Conservation (phyloP, 2,888 invertebrate species). For the Parochlus steinenii region DNA sequence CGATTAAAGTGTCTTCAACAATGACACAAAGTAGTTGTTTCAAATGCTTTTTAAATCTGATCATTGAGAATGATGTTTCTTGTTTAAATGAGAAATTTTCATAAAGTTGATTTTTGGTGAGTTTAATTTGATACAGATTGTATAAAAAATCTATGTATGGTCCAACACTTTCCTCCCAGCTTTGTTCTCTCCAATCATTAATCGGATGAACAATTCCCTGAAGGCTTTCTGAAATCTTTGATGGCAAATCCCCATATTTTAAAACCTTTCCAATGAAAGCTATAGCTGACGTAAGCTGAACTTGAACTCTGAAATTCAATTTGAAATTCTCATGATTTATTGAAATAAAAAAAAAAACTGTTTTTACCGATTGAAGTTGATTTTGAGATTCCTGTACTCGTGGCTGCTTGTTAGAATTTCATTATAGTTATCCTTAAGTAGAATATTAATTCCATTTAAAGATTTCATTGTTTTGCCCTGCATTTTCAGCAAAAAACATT, state of each 20-base stretch:
- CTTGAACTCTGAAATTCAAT: conserved; percentile 4
- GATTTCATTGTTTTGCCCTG: conserved; percentile 10
- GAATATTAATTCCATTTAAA: conserved; percentile 3
- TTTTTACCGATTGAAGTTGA: background rate
- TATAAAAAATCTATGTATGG: conserved; percentile 22
- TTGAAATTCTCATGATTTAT: background rate
- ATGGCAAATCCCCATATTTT: conserved; percentile 19
- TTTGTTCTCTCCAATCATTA: conserved; percentile 17
- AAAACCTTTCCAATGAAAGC: conserved; percentile 9
- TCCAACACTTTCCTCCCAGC: conserved; percentile 29
- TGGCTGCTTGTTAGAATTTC: background rate
- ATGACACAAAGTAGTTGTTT: conserved; percentile 2
- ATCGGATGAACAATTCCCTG: conserved; percentile 11
- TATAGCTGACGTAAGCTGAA: conserved; percentile 7
- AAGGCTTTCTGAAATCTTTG: conserved; percentile 22
- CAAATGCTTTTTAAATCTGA: conserved; percentile 6
- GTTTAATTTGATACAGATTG: conserved; percentile 1
- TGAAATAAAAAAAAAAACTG: background rate
- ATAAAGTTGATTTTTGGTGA: conserved; percentile 8
- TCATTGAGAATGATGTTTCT: conserved; percentile 7
- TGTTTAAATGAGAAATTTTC: conserved; percentile 4
- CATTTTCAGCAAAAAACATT: conserved; percentile 14
- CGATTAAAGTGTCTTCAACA: background rate
- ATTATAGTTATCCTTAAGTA: conserved; percentile 5
- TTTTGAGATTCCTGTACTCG: background rate